A percentile compares a stretch with the other conserved stretches of the same genome.
Evolutionary conservation across 1,140 invertebrate species (phyloP).

Genomic region (Polypedilum vanderplanki): DNA sequence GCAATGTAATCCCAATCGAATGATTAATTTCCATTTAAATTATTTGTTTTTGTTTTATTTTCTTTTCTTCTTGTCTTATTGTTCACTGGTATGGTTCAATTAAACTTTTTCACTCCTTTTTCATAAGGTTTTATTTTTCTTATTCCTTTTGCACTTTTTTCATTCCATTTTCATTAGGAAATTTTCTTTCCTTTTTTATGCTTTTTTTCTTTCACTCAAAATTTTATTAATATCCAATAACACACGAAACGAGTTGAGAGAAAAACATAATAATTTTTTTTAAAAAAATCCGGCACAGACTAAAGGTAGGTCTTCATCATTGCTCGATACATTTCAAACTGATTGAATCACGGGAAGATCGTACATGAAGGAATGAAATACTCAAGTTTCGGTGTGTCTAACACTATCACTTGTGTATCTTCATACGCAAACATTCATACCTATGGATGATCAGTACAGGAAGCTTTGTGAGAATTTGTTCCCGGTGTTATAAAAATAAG

Average conservation of each 20-base stretch:
- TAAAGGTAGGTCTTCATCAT: constrained; percentile 28
- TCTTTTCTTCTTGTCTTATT: too few species aligned
- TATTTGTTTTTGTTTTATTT: background rate
- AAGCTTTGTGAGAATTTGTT: background rate
- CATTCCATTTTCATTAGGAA: background rate
- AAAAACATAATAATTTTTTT: background rate
- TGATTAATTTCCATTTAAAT: constrained; percentile 28
- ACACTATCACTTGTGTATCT: background rate
- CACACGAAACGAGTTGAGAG: background rate
- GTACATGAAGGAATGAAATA: background rate
- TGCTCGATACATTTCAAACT: constrained; percentile 26
- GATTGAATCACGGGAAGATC: constrained; percentile 28
- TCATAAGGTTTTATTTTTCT: background rate
- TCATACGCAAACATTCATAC: background rate
- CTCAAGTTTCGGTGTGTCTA: background rate
- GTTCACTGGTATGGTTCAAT: too few species aligned
- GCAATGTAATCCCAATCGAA: constrained; percentile 24
- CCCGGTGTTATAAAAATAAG: background rate
- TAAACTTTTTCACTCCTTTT: background rate
- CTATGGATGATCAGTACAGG: background rate
- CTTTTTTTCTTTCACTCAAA: background rate
- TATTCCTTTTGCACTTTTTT: background rate
- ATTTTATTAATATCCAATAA: background rate
- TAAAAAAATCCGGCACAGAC: background rate
- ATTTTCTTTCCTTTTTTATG: background rate